These are phyloP conservation scores for Scaptodrosophila lebanonensis DNA, from an alignment of 1,140 invertebrate species.

Conservation along the genomic window DNA sequence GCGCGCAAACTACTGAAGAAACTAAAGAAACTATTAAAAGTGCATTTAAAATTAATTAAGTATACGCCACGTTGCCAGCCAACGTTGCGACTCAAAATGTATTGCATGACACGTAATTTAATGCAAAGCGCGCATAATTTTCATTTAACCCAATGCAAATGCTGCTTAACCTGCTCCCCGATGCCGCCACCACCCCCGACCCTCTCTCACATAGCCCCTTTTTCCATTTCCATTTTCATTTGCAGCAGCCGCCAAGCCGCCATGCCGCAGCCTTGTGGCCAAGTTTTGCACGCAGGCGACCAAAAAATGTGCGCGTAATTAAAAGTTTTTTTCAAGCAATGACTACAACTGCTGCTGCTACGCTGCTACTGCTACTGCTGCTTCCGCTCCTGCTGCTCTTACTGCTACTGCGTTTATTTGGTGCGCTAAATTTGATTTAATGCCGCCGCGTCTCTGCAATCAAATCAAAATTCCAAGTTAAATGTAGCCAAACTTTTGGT, in stretches of 20 bases:
- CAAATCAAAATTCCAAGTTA: slow-evolving; percentile 45
- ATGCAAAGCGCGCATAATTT: no score
- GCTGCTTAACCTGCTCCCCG: neutral
- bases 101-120: slow-evolving; percentile 1
- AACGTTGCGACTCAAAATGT: neutral
- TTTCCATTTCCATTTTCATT: no score
- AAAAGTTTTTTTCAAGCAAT: slow-evolving; percentile 40
- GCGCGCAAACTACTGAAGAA: neutral
- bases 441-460: slow-evolving; percentile 24
- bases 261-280: no score
- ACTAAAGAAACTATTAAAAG: slow-evolving; percentile 64
- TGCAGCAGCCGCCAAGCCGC: no score
- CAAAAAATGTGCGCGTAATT: slow-evolving; percentile 16
- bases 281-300: slow-evolving; percentile 7
- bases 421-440: slow-evolving; percentile 40
- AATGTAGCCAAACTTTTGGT: slow-evolving; percentile 39
- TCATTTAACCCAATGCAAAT: neutral
- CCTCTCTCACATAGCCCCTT: no score
- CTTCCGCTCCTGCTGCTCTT: no score
- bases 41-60: slow-evolving; percentile 76
- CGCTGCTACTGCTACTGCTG: no score
- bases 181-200: no score
- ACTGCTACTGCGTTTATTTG: slow-evolving; percentile 21
- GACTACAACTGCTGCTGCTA: no score
- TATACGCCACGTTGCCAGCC: slow-evolving; percentile 48